Evolutionary conservation across 2,797 vertebrate species (phyloP), one percentile per base, ranked within the genome.

Genomic region (Champsocephalus gunnari): DNA sequence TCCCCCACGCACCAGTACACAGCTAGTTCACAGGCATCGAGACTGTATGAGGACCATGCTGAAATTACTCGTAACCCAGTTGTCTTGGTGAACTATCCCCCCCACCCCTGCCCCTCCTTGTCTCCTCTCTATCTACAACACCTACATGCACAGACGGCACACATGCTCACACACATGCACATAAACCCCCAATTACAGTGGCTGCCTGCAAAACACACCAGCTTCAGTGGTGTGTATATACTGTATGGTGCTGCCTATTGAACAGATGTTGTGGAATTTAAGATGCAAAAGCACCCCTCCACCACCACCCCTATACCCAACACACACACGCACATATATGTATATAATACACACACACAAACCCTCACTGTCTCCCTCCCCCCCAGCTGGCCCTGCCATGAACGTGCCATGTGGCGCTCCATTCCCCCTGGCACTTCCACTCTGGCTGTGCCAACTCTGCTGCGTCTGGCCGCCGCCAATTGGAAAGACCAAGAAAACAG

Each of bases 231-330:
- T 87, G 6, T 38, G 34, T 38, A 80, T 91, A 91, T 92, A 28
- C 24, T 28, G 24, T 28, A 89, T 86, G 86, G 71, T 83, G 89
- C 82, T 89, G 89, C 90, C 88, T 92, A 93, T 91, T 86, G 95
- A 96, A 95, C 96, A 97, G 96, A 97, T 96, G 95, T 96, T 96
- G 93, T 93, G 95, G 96, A 96, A 96, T 97, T 96, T 96, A 94
- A 95, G 95, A 95, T 95, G 94, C 94, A 93, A 87, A 91, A 89
- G 86, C 91, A 72, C 82, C 85, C 81, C 87, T 57, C 63, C 74
- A 61, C 70, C 65, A 34, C 73, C 71, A 38, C 48, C 62, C 59
- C 4, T 28, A 41, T 24, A 56, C 54, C 61, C 43, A 67, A 79
- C 71, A 77, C 69, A 73, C 56, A 69, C 66, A 80, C 51, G 49